These are phyloP conservation scores for Stegastes partitus DNA, from an alignment of 2,113 vertebrate genomes.

Conservation along the genomic window DNA sequence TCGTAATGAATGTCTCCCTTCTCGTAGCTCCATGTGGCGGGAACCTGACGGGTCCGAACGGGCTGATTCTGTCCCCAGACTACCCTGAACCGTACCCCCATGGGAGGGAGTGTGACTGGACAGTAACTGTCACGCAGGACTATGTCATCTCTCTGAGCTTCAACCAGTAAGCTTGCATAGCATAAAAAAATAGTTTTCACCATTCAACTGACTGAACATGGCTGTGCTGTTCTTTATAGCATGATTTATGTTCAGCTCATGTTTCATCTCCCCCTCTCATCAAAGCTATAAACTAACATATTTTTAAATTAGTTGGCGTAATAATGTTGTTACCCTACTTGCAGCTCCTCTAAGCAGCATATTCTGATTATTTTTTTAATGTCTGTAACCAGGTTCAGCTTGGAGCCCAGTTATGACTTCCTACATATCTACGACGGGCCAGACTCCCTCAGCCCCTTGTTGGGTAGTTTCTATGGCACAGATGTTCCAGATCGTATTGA, in stretches of 20 bases:
- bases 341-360: background rate
- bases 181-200: background rate
- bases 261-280: too few relatives aligned
- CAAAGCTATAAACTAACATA: too few relatives aligned
- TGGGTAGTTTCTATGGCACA: constrained; percentile 95
- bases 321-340: background rate
- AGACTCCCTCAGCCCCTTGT: constrained; percentile 93
- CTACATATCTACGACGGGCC: constrained; percentile 96
- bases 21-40: constrained; percentile 94
- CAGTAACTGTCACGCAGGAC: constrained; percentile 91
- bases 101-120: constrained; percentile 97
- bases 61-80: constrained; percentile 95
- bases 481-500: constrained; percentile 94
- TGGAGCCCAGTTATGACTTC: constrained; percentile 98
- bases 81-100: constrained; percentile 96
- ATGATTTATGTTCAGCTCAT: background rate
- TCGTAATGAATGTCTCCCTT: constrained; percentile 1
- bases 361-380: background rate
- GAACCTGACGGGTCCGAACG: constrained; percentile 91
- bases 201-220: background rate
- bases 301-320: background rate
- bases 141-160: constrained; percentile 96
- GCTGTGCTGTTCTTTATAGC: background rate
- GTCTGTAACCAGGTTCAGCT: constrained; percentile 89
- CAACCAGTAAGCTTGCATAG: constrained; percentile 86